Evolutionary conservation across 2,113 vertebrate genomes (phyloP).

Genomic region (Anolis carolinensis): DNA sequence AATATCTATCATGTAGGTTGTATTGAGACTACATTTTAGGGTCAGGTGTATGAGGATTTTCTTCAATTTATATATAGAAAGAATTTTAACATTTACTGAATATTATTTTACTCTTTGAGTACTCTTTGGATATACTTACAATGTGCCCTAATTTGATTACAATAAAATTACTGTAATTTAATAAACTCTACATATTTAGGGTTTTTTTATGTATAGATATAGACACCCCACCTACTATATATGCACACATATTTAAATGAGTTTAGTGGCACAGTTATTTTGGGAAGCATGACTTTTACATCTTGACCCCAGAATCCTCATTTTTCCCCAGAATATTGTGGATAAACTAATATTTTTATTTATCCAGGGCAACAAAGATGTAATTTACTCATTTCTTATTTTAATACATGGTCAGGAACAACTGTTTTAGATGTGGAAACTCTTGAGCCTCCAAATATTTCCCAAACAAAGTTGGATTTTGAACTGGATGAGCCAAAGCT

Average conservation of each 20-base stretch:
- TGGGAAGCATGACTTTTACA: not conserved
- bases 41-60: not conserved
- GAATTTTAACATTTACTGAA: not conserved
- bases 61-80: not conserved
- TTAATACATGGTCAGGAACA: too few species aligned
- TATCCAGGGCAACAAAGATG: too few species aligned
- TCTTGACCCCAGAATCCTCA: not conserved
- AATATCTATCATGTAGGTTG: fast-evolving
- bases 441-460: not conserved
- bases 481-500: not conserved
- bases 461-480: not conserved
- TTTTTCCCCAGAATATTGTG: too few species aligned
- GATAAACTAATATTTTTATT: too few species aligned
- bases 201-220: too few species aligned
- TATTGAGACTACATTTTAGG: not conserved
- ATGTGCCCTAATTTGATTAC: not conserved
- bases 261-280: not conserved
- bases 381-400: too few species aligned
- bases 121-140: not conserved
- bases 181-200: not conserved
- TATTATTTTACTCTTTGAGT: not conserved
- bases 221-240: not conserved
- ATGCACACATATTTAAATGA: not conserved
- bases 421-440: too few species aligned
- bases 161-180: not conserved